Percentiles rank a stretch among this genome's conserved stretches.
Evolutionary conservation across 2,113 vertebrate genomes (phyloP).

Genomic region (Saccopteryx bilineata): DNA sequence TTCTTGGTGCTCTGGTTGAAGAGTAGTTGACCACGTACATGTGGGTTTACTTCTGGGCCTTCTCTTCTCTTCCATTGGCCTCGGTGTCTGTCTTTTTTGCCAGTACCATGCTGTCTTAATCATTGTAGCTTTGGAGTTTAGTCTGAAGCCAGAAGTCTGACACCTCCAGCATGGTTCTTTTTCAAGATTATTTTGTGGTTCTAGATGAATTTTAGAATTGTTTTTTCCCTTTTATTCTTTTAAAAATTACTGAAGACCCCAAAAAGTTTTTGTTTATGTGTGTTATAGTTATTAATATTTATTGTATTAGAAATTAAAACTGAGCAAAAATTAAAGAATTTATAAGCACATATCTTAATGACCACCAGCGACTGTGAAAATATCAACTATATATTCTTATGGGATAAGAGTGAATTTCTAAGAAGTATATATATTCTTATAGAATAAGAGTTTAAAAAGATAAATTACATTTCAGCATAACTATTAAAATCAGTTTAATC

Average conservation of each 20-base stretch:
- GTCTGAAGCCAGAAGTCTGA: not conserved
- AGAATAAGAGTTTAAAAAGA: not conserved
- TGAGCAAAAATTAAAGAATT: not conserved
- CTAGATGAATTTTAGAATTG: not conserved
- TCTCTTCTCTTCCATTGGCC: not conserved
- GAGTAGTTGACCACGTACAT: not conserved
- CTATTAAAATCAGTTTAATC: not conserved
- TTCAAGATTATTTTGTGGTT: not conserved
- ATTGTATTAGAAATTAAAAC: not conserved
- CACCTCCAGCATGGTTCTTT: not conserved
- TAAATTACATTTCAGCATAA: not conserved
- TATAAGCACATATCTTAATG: not conserved
- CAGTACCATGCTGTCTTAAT: not conserved
- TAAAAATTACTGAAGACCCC: not conserved
- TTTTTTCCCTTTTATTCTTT: not conserved
- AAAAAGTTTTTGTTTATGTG: not conserved
- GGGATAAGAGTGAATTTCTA: not conserved
- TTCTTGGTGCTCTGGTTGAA: not conserved
- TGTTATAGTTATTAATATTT: not conserved
- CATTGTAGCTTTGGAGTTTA: not conserved
- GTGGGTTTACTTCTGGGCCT: not conserved
- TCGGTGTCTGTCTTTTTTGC: not conserved
- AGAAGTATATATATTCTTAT: not conserved
- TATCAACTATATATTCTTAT: not conserved
- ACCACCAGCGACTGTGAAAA: not conserved